A percentile compares a stretch with the other conserved stretches of the same genome.
Evolutionary conservation across 2,888 invertebrate genomes (phyloP).

Genomic region (Arctia plantaginis): DNA sequence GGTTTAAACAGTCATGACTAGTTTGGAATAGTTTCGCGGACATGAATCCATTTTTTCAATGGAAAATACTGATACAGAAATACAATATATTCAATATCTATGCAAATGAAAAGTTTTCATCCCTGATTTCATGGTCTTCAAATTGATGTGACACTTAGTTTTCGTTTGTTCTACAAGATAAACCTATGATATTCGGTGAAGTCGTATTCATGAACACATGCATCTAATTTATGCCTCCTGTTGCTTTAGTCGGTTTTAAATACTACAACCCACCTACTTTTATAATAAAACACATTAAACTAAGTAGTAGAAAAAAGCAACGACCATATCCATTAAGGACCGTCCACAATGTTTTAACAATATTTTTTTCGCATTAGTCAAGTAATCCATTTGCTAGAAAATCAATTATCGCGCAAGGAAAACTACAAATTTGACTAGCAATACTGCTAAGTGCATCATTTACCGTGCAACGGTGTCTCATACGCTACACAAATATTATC

Average conservation of each 20-base stretch:
- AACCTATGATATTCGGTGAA: neutral
- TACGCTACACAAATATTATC: conserved; percentile 28
- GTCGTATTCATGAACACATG: neutral
- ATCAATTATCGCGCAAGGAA: conserved; percentile 62
- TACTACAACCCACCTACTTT: conserved; percentile 9
- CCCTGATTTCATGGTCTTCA: neutral
- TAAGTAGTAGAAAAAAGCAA: conserved; percentile 23
- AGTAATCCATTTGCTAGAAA: conserved; percentile 58
- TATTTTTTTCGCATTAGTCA: conserved; percentile 61
- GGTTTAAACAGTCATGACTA: too few species aligned
- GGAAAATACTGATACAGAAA: neutral
- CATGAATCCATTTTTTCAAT: neutral
- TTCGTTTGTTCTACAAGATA: neutral
- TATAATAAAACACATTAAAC: conserved; percentile 36
- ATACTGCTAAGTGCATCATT: conserved; percentile 76
- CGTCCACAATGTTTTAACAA: conserved; percentile 49
- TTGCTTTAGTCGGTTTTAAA: neutral
- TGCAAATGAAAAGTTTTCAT: neutral
- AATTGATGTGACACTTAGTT: neutral
- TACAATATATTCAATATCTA: neutral
- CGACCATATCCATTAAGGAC: conserved; percentile 38
- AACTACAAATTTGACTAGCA: conserved; percentile 70
- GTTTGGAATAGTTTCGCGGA: too few species aligned
- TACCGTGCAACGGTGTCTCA: conserved; percentile 56
- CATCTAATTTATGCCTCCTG: neutral